Conservation (phyloP, 2,888 invertebrate genomes). For the Mythimna ferrago region DNA sequence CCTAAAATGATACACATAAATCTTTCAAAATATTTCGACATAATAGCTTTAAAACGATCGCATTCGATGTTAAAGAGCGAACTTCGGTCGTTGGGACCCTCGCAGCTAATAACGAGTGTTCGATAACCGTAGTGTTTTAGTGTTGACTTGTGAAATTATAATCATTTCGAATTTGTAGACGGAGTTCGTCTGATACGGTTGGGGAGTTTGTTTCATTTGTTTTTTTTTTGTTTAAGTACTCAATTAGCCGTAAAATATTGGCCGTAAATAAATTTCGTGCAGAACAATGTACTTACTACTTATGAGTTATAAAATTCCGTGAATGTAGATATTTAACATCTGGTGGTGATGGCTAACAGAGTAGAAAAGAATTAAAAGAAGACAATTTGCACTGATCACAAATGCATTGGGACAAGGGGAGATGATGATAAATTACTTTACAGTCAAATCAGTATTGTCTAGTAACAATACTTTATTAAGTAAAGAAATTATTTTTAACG, state of each 20-base stretch:
- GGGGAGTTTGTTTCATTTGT: not conserved
- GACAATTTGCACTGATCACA: too few relatives aligned
- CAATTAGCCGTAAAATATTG: too few relatives aligned
- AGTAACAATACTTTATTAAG: too few relatives aligned
- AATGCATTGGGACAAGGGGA: too few relatives aligned
- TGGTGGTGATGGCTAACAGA: too few relatives aligned
- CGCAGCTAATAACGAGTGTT: slow-evolving; percentile 64
- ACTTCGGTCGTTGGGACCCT: slow-evolving; percentile 67
- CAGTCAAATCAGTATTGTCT: too few relatives aligned
- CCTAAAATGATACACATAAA: slow-evolving; percentile 55
- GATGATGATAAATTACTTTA: too few relatives aligned
- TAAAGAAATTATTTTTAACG: too few relatives aligned
- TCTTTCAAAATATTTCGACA: slow-evolving; percentile 60
- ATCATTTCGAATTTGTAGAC: slow-evolving; percentile 53
- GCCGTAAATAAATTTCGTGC: not conserved
- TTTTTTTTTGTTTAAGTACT: not conserved
- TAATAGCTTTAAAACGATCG: slow-evolving; percentile 66
- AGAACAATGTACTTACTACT: not conserved
- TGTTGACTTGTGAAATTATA: slow-evolving; percentile 62
- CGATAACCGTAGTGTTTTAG: slow-evolving; percentile 67
- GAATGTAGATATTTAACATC: not conserved
- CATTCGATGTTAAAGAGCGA: slow-evolving; percentile 66
- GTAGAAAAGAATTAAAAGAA: too few relatives aligned
- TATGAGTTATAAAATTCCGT: not conserved
- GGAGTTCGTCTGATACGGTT: slow-evolving; percentile 2